Conservation (phyloP, 2,888 invertebrate genomes). For the Hololepta plana region DNA sequence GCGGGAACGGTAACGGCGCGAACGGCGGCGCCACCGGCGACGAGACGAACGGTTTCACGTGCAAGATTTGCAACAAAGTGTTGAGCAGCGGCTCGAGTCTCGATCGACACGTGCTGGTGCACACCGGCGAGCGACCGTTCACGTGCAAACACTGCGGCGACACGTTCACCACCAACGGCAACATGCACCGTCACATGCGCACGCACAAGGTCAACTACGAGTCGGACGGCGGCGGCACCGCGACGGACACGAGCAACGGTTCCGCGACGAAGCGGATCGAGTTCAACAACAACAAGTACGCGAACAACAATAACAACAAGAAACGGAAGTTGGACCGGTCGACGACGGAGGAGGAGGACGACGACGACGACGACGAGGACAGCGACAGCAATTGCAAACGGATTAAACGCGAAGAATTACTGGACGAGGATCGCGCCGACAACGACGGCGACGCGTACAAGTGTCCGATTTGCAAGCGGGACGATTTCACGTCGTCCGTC, state of each 20-base stretch:
- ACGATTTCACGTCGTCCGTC: slow-evolving; percentile 38
- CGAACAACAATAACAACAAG: slow-evolving; percentile 18
- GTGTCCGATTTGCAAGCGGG: slow-evolving; percentile 45
- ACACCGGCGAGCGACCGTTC: slow-evolving; percentile 66
- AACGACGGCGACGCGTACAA: slow-evolving; percentile 16
- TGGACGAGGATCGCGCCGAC: slow-evolving; percentile 5
- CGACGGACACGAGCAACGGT: slow-evolving; percentile 29
- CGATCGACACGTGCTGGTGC: slow-evolving; percentile 63
- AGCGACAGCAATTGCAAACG: slow-evolving; percentile 6
- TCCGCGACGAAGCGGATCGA: slow-evolving; percentile 22
- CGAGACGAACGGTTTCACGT: slow-evolving; percentile 33
- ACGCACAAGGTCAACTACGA: slow-evolving; percentile 47
- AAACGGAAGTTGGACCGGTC: slow-evolving; percentile 21
- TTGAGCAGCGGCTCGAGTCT: slow-evolving; percentile 61
- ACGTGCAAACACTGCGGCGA: slow-evolving; percentile 60
- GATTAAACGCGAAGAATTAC: slow-evolving; percentile 8
- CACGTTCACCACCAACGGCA: slow-evolving; percentile 71
- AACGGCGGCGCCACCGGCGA: slow-evolving; percentile 15
- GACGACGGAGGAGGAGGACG: slow-evolving; percentile 5
- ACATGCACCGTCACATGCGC: slow-evolving; percentile 69
- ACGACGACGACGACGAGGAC: slow-evolving; percentile 10
- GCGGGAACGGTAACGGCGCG: too few species aligned
- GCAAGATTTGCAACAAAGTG: slow-evolving; percentile 49
- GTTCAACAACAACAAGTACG: slow-evolving; percentile 25
- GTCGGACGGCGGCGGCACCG: slow-evolving; percentile 37